A percentile compares a stretch with the other conserved stretches of the same genome.
Conservation (phyloP, 2,797 vertebrate genomes). For the Erithacus rubecula region DNA sequence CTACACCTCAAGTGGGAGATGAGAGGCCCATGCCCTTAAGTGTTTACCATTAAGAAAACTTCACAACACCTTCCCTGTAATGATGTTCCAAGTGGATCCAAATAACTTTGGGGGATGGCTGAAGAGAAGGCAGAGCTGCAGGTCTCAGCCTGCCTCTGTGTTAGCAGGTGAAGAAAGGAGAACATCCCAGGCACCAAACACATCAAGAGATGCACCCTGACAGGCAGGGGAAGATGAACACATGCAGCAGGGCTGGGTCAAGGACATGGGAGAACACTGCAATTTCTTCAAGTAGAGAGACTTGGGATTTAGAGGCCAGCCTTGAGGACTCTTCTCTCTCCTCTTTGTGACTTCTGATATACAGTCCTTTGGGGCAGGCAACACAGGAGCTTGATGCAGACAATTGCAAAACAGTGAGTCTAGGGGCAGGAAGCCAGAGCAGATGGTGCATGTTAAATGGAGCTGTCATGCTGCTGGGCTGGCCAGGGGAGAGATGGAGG, state of each 20-base stretch:
- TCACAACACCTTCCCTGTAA: not conserved
- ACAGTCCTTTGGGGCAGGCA: not conserved
- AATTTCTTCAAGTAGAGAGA: not conserved
- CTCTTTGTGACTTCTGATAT: not conserved
- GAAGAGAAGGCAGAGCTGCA: not conserved
- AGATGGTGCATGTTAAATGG: not conserved
- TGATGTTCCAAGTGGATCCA: not conserved
- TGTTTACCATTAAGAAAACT: not conserved
- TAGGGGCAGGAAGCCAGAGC: conserved; percentile 21
- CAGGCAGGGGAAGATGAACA: not conserved
- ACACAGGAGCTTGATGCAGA: not conserved
- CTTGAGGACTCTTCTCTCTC: not conserved
- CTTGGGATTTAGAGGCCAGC: not conserved
- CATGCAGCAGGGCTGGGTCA: not conserved
- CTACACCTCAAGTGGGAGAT: not conserved
- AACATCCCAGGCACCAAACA: not conserved
- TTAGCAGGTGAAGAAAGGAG: not conserved
- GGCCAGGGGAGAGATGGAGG: not conserved
- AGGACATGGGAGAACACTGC: not conserved
- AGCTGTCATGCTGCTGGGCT: not conserved
- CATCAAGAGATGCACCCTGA: not conserved
- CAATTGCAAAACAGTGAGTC: not conserved
- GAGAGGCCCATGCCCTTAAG: not conserved
- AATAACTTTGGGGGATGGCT: not conserved
- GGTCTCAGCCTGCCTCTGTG: not conserved